Evolutionary conservation across 2,113 vertebrate species (phyloP).

Genomic region (Antidorcas marsupialis): DNA sequence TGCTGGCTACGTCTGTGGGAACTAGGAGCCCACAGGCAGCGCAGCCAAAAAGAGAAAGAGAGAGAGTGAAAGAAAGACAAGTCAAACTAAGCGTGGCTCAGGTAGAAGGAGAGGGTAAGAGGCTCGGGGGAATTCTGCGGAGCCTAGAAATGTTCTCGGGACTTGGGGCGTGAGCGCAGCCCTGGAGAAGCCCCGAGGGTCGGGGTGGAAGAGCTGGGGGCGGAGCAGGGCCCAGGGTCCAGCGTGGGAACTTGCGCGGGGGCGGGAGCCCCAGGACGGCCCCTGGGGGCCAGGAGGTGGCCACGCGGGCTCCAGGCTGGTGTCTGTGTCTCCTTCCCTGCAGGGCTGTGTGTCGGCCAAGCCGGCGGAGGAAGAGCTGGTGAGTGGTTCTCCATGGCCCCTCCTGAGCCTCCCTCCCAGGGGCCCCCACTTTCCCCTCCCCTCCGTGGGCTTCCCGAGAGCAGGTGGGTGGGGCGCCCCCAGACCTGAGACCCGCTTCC

Average conservation of each 20-base stretch:
- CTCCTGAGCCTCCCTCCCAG: neutral
- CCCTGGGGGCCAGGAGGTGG: neutral
- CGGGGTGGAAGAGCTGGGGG: neutral
- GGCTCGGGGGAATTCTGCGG: rapidly evolving
- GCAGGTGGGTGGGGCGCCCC: neutral
- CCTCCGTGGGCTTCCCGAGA: neutral
- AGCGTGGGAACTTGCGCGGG: rapidly evolving
- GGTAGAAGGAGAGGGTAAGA: neutral
- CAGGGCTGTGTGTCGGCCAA: neutral
- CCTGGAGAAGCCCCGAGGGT: neutral
- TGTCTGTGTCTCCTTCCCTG: neutral
- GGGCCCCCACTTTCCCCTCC: neutral
- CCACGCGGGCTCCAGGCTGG: neutral
- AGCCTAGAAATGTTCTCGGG: neutral
- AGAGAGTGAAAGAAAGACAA: neutral
- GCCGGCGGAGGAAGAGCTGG: neutral
- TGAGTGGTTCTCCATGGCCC: neutral
- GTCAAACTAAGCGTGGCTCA: neutral
- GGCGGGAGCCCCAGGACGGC: neutral
- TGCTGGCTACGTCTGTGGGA: neutral
- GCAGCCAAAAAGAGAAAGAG: neutral
- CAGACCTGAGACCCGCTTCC: neutral
- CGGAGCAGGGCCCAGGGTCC: neutral
- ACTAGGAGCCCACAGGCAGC: neutral
- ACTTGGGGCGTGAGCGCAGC: rapidly evolving